These are phyloP conservation scores for Diarsia dahlii DNA, from an alignment of 2,888 invertebrate genomes.

Conservation along the genomic window DNA sequence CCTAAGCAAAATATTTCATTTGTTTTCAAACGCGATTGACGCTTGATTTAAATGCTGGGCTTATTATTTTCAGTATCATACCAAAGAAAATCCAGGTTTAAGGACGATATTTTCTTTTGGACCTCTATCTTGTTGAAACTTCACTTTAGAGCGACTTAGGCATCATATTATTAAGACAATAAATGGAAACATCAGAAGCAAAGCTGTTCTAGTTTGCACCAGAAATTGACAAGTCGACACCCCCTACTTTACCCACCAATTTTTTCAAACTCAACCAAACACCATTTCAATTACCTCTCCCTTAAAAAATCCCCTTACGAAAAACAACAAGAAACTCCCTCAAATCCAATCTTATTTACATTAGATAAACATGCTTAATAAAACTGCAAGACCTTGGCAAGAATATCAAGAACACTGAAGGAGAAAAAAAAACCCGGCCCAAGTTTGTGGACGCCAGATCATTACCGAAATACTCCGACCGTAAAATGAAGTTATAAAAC, in stretches of 20 bases:
- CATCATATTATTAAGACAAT: neutral
- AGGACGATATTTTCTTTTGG: neutral
- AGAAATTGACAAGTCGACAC: neutral
- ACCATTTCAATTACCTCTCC: neutral
- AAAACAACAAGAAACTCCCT: constrained; percentile 7
- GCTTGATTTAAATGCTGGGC: neutral
- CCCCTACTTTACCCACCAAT: neutral
- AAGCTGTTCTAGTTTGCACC: neutral
- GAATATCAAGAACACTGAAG: constrained; percentile 59
- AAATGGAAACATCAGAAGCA: neutral
- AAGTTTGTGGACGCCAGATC: constrained; percentile 69
- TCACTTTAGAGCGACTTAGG: too few relatives aligned
- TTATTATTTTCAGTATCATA: neutral
- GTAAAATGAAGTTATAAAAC: constrained; percentile 78
- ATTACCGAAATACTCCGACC: constrained; percentile 71
- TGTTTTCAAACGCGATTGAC: too few relatives aligned
- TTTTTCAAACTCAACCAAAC: neutral
- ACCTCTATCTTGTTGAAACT: neutral
- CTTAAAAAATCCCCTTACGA: neutral
- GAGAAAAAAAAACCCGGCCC: constrained; percentile 63
- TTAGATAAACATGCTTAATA: constrained; percentile 63
- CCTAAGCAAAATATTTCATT: too few relatives aligned
- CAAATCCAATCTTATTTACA: constrained; percentile 61
- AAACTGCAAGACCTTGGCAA: constrained; percentile 53
- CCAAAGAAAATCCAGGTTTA: neutral